phyloP scores from a whole-genome alignment of 2,888 invertebrate species.

The Sussaba pulchella region DNA sequence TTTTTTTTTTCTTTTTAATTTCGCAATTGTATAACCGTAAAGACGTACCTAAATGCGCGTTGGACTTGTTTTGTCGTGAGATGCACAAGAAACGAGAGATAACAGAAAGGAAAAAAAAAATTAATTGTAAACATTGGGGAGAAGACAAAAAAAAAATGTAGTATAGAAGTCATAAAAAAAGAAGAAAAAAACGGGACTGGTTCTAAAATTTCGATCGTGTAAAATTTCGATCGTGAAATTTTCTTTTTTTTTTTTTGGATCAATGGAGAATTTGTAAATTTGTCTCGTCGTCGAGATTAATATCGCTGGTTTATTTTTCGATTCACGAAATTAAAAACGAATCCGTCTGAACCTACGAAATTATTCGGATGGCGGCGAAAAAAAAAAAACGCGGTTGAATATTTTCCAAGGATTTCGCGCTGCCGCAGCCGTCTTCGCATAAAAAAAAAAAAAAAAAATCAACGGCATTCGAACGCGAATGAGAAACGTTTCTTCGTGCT shows the following conservation, averaged over 20 bases:
- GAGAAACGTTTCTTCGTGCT: conserved; percentile 15
- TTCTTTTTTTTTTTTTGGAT: conserved; percentile 72
- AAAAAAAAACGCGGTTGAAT: conserved; percentile 48
- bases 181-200: no score
- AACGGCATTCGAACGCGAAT: background rate
- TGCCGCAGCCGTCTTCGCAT: conserved; percentile 21
- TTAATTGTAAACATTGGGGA: conserved; percentile 79
- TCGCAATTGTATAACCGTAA: conserved; percentile 78
- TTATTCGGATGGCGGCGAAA: conserved; percentile 59
- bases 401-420: conserved; percentile 51
- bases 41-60: conserved; percentile 65
- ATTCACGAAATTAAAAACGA: background rate
- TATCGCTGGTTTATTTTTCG: conserved; percentile 46
- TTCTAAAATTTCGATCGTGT: conserved; percentile 35
- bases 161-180: conserved; percentile 70
- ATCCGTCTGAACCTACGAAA: conserved; percentile 59
- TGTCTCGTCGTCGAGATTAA: conserved; percentile 46
- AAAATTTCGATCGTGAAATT: conserved; percentile 55
- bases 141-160: conserved; percentile 69
- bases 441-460: no score
- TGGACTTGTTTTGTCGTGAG: conserved; percentile 76
- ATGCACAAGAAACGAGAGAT: conserved; percentile 75
- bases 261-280: conserved; percentile 67
- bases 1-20: conserved; percentile 21
- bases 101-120: conserved; percentile 10